Evolutionary conservation across 2,888 invertebrate species (phyloP).

Genomic region (Venusia cambrica): DNA sequence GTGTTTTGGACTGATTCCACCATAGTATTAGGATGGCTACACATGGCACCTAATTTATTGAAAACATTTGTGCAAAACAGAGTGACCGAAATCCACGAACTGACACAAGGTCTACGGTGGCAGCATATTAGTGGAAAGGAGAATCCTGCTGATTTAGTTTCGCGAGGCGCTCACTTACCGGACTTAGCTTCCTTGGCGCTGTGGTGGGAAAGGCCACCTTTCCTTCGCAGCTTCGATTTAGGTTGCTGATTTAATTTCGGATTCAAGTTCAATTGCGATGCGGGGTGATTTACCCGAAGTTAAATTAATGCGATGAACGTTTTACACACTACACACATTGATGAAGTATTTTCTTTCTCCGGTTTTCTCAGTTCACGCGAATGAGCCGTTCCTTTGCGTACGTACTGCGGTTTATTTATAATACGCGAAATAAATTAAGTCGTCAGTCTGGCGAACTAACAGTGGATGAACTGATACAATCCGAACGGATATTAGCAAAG

Average conservation of each 20-base stretch:
- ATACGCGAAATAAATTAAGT: conserved; percentile 7
- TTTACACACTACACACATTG: too few relatives aligned
- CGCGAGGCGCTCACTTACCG: conserved; percentile 7
- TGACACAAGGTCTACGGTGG: too few relatives aligned
- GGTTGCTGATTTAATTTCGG: too few relatives aligned
- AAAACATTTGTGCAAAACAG: conserved; percentile 32
- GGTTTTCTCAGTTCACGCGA: conserved; percentile 14
- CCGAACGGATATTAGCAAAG: conserved; percentile 1
- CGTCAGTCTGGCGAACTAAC: conserved; percentile 4
- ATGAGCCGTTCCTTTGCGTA: conserved; percentile 2
- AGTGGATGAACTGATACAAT: conserved; percentile 6
- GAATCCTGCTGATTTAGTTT: conserved; percentile 6
- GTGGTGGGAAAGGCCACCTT: conserved; percentile 17
- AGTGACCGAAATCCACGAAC: conserved; percentile 19
- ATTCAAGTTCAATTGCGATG: too few relatives aligned
- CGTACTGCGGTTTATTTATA: conserved; percentile 11
- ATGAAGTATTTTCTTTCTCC: conserved; percentile 4
- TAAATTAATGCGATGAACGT: too few relatives aligned
- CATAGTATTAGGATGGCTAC: conserved; percentile 31
- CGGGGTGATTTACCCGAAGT: too few relatives aligned
- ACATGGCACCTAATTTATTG: conserved; percentile 25
- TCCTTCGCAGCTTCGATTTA: neutral
- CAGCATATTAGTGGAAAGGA: too few relatives aligned
- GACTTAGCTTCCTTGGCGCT: neutral
- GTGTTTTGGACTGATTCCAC: conserved; percentile 32